phyloP scores from a whole-genome alignment of 2,113 vertebrate species.

The Toxostoma redivivum region DNA sequence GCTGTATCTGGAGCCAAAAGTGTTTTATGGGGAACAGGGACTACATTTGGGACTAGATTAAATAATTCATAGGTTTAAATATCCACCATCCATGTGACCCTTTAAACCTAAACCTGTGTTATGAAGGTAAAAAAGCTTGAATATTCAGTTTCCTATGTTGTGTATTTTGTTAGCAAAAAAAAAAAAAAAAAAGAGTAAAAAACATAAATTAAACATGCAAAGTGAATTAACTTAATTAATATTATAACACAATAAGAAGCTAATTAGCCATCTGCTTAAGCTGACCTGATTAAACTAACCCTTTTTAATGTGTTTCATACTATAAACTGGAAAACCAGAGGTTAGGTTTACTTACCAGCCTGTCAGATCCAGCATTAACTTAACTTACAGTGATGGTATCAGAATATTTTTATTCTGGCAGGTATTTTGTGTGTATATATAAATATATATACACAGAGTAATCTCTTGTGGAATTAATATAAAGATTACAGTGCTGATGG shows the following conservation, averaged over 20 bases:
- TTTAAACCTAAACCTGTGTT: background rate
- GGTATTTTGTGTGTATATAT: background rate
- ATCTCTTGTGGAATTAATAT: background rate
- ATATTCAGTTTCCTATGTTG: background rate
- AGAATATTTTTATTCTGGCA: background rate
- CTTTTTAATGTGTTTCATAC: background rate
- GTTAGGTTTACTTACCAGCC: background rate
- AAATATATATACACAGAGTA: background rate
- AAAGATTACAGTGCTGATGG: background rate
- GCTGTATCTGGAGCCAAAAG: background rate
- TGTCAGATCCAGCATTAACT: background rate
- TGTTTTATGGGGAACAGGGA: background rate
- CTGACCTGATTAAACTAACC: background rate
- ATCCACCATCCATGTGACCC: background rate
- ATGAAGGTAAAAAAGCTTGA: background rate
- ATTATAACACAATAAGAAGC: background rate
- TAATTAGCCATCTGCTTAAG: background rate
- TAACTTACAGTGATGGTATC: background rate
- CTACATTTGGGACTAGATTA: background rate
- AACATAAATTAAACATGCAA: background rate
- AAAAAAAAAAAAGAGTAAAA: background rate
- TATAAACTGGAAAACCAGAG: background rate
- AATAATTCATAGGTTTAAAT: background rate
- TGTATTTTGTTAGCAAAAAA: background rate
- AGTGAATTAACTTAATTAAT: background rate